These are phyloP conservation scores for Acrobasis consociella DNA, from an alignment of 2,888 invertebrate species.

Conservation along the genomic window DNA sequence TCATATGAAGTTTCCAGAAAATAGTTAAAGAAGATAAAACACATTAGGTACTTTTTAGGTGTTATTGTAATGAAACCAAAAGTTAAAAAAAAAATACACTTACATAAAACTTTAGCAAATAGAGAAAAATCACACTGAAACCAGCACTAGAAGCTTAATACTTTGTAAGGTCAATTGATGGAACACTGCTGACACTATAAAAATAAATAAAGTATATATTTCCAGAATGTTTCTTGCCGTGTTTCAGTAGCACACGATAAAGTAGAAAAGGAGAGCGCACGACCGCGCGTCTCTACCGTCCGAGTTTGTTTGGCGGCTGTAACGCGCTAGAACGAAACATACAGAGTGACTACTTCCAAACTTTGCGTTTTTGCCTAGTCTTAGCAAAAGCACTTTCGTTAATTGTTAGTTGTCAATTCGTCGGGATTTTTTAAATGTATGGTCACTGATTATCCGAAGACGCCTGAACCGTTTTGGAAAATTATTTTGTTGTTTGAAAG, in stretches of 20 bases:
- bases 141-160: neutral
- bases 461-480: too few relatives aligned
- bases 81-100: neutral
- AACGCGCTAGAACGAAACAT: neutral
- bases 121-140: neutral
- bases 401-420: too few relatives aligned
- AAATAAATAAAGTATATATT: too few relatives aligned
- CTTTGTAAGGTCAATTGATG: neutral
- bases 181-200: neutral
- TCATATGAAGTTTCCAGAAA: too few relatives aligned
- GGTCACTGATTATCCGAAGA: too few relatives aligned
- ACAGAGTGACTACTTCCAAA: neutral
- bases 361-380: neutral
- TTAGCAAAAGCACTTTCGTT: too few relatives aligned
- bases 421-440: too few relatives aligned
- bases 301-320: slow-evolving; percentile 18
- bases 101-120: neutral
- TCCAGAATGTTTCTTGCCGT: neutral
- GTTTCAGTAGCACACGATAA: neutral
- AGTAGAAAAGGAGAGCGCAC: slow-evolving; percentile 7
- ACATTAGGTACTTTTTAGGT: too few relatives aligned
- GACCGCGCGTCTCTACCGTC: slow-evolving; percentile 15
- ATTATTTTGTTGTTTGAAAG: too few relatives aligned
- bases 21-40: too few relatives aligned
- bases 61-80: too few relatives aligned